phyloP scores from a whole-genome alignment of 2,797 vertebrate species.

The Chiropotes sagulatus region DNA sequence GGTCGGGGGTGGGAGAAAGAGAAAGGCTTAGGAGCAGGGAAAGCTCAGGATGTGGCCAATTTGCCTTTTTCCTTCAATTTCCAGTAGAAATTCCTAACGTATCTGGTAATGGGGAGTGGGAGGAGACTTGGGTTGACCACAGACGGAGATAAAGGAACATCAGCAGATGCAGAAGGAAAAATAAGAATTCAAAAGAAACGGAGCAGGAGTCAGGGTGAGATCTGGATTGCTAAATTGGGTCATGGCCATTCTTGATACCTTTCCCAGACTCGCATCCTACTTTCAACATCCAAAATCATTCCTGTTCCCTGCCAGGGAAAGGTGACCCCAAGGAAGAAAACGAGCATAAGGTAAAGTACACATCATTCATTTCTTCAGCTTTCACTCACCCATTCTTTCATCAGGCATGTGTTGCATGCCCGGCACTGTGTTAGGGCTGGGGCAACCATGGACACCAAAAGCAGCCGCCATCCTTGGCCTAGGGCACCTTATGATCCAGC shows the following conservation, averaged over 20 bases:
- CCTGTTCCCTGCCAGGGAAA: background rate
- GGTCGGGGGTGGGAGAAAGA: background rate
- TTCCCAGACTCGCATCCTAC: background rate
- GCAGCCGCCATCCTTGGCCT: background rate
- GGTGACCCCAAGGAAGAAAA: background rate
- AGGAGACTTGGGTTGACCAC: background rate
- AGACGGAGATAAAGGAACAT: background rate
- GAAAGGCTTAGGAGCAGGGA: too few species aligned
- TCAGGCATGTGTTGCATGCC: rapidly evolving
- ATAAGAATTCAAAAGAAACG: background rate
- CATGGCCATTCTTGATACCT: rapidly evolving
- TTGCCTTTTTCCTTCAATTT: background rate
- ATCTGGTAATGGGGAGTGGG: rapidly evolving
- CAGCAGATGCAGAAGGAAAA: background rate
- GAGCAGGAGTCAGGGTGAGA: background rate
- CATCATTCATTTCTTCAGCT: background rate
- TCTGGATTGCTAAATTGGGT: rapidly evolving
- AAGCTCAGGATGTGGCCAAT: background rate
- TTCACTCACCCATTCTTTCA: rapidly evolving
- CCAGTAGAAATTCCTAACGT: background rate
- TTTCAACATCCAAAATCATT: background rate
- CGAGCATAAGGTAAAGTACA: background rate
- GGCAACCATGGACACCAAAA: background rate
- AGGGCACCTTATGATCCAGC: rapidly evolving
- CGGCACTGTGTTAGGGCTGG: background rate